Percentiles rank a stretch among this genome's conserved stretches.
Conservation (phyloP, 2,797 vertebrate species). For the Leuciscus waleckii region DNA sequence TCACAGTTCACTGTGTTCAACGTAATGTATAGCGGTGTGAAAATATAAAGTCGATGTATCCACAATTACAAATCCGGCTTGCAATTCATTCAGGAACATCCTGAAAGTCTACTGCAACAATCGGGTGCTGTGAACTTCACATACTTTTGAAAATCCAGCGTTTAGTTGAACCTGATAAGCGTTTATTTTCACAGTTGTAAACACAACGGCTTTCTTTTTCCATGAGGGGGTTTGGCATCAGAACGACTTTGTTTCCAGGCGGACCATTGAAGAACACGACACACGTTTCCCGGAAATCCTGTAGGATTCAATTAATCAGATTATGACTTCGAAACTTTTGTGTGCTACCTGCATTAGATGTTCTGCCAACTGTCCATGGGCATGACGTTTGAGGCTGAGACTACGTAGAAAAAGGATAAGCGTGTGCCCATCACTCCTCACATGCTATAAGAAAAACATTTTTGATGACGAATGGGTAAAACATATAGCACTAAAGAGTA, state of each 20-base stretch:
- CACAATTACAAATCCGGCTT: background rate
- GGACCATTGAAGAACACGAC: background rate
- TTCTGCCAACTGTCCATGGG: background rate
- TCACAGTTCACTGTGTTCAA: background rate
- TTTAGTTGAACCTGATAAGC: background rate
- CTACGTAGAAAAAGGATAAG: constrained; percentile 15
- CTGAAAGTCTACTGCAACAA: background rate
- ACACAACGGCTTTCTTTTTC: background rate
- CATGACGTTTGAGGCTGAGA: background rate
- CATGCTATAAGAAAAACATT: background rate
- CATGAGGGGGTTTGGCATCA: background rate
- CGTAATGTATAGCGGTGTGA: background rate
- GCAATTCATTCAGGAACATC: background rate
- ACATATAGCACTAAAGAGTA: background rate
- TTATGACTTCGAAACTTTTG: background rate
- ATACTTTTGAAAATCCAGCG: background rate
- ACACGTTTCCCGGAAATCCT: background rate
- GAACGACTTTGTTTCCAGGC: background rate
- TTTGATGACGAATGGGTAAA: background rate
- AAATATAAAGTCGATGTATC: background rate
- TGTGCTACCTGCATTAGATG: background rate
- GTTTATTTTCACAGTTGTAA: background rate
- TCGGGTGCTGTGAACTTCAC: background rate
- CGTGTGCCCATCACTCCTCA: background rate
- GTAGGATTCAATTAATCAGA: background rate